phyloP scores from a whole-genome alignment of 2,113 vertebrate genomes.

The Tursiops truncatus region DNA sequence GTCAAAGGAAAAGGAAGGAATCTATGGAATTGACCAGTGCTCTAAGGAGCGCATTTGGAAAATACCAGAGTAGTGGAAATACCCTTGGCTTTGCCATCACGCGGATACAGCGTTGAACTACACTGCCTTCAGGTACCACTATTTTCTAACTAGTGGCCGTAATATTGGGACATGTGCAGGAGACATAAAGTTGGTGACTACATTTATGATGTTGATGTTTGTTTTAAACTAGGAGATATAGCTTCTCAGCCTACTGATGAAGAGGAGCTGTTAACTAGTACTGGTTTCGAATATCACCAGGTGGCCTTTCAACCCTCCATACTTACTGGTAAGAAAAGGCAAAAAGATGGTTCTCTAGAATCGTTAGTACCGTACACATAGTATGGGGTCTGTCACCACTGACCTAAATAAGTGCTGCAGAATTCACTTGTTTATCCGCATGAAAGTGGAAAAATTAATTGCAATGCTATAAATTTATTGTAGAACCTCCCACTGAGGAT shows the following conservation, averaged over 20 bases:
- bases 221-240: conserved; percentile 86
- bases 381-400: neutral
- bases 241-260: conserved; percentile 78
- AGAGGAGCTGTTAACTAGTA: conserved; percentile 82
- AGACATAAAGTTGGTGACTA: neutral
- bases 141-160: neutral
- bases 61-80: neutral
- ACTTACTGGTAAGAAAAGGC: conserved; percentile 89
- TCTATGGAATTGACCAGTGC: neutral
- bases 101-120: neutral
- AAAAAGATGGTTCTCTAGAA: conserved; percentile 17
- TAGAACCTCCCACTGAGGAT: conserved; percentile 97
- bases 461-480: conserved; percentile 62
- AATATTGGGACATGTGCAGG: neutral
- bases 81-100: neutral
- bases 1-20: conserved; percentile 9
- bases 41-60: neutral
- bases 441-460: neutral
- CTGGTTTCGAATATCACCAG: conserved; percentile 91
- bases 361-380: neutral
- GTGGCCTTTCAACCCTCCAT: conserved; percentile 91
- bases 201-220: conserved; percentile 17
- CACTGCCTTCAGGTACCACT: neutral
- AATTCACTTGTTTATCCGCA: neutral
- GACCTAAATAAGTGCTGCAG: neutral